A percentile compares a stretch with the other conserved stretches of the same genome.
phyloP scores from a whole-genome alignment of 2,797 vertebrate species.

The Microctenopoma stevenorrisi region DNA sequence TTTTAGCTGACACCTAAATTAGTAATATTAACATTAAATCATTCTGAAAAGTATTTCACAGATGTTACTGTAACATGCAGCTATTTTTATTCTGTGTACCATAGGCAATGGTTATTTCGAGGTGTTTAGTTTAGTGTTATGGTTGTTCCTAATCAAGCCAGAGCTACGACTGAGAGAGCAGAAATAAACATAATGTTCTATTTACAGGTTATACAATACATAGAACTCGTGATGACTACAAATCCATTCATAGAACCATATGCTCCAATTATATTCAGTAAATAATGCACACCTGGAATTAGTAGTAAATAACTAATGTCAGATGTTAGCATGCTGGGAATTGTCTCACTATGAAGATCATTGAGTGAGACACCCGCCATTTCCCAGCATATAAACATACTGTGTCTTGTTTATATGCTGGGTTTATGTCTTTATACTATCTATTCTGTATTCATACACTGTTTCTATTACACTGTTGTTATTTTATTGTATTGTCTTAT shows the following conservation, averaged over 20 bases:
- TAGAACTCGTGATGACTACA: background rate
- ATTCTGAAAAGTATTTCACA: background rate
- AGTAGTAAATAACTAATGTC: background rate
- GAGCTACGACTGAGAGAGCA: background rate
- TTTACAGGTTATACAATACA: background rate
- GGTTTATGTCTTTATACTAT: no score
- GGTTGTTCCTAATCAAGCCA: no score
- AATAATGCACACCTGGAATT: background rate
- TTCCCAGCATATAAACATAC: no score
- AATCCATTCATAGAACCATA: background rate
- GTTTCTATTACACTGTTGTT: no score
- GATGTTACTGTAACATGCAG: background rate
- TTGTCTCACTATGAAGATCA: no score
- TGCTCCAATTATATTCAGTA: background rate
- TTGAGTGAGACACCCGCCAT: no score
- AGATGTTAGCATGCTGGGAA: no score
- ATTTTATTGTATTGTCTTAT: no score
- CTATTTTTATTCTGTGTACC: background rate
- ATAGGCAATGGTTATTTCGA: background rate
- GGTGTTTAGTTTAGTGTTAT: background rate
- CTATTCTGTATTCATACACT: no score
- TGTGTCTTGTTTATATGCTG: no score
- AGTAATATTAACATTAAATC: background rate
- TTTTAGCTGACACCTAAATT: background rate
- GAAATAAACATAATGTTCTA: background rate